phyloP scores from a whole-genome alignment of 2,797 vertebrate species.

The Anabacerthia variegaticeps region DNA sequence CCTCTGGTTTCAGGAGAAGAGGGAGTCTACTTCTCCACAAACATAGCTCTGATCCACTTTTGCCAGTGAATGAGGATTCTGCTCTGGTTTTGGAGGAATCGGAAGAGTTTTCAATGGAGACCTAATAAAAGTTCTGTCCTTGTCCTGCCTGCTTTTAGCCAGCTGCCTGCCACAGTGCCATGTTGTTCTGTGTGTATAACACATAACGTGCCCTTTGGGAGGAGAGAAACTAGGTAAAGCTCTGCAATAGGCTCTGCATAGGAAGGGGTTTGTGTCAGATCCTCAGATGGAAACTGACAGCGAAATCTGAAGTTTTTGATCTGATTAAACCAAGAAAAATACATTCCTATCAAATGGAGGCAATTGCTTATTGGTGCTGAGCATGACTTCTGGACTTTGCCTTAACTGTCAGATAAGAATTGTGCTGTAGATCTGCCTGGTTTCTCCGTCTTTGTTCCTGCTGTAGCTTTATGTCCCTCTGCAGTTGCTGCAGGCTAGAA shows the following conservation, averaged over 20 bases:
- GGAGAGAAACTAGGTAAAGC: background rate
- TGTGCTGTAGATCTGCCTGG: background rate
- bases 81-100: background rate
- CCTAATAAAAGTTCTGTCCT: background rate
- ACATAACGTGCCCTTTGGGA: background rate
- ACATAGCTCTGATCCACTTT: background rate
- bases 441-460: background rate
- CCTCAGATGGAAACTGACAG: background rate
- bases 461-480: background rate
- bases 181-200: background rate
- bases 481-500: background rate
- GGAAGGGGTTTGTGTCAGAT: background rate
- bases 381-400: background rate
- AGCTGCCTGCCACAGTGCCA: background rate
- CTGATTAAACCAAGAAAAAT: background rate
- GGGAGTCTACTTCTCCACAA: background rate
- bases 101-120: background rate
- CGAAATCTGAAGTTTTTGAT: background rate
- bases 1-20: background rate
- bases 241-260: background rate
- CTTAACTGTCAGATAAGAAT: background rate
- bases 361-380: background rate
- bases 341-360: background rate
- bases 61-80: background rate
- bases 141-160: background rate